Evolutionary conservation across 2,113 vertebrate genomes (phyloP).

Genomic region (Cyphomyrus plagiostoma): DNA sequence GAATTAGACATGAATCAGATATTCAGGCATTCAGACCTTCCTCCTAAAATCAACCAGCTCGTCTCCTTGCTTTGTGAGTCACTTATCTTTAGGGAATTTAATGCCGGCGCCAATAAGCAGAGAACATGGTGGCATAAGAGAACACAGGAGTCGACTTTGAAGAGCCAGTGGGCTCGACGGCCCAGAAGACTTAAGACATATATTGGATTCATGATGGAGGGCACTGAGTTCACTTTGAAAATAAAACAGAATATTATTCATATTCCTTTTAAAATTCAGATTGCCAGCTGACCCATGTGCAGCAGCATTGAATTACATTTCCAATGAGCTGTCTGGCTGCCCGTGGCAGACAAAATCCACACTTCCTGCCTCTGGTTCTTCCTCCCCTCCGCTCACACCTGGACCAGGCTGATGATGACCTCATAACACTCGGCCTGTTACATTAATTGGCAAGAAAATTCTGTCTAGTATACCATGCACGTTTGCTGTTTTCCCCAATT

Average conservation of each 20-base stretch:
- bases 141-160: conserved; percentile 85
- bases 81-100: conserved; percentile 79
- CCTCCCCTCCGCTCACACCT: conserved; percentile 24
- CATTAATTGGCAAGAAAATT: background rate
- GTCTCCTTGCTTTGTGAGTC: conserved; percentile 85
- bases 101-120: conserved; percentile 48
- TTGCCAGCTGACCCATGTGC: conserved; percentile 99
- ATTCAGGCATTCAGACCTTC: conserved; percentile 35
- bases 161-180: conserved; percentile 91
- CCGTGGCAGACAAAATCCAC: conserved; percentile 60
- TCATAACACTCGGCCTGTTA: background rate
- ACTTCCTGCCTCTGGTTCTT: conserved; percentile 62
- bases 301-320: conserved; percentile 98
- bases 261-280: conserved; percentile 99
- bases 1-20: conserved; percentile 59
- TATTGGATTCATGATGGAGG: conserved; percentile 99
- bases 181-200: conserved; percentile 99
- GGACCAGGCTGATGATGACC: background rate
- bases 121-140: conserved; percentile 65
- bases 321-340: conserved; percentile 81
- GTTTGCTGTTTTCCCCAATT: background rate
- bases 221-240: conserved; percentile 99
- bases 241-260: conserved; percentile 99
- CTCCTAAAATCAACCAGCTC: conserved; percentile 62
- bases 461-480: background rate